Percentiles rank a stretch among this genome's conserved stretches.
Evolutionary conservation across 2,888 invertebrate species (phyloP).

Genomic region (Entomobrya proxima): DNA sequence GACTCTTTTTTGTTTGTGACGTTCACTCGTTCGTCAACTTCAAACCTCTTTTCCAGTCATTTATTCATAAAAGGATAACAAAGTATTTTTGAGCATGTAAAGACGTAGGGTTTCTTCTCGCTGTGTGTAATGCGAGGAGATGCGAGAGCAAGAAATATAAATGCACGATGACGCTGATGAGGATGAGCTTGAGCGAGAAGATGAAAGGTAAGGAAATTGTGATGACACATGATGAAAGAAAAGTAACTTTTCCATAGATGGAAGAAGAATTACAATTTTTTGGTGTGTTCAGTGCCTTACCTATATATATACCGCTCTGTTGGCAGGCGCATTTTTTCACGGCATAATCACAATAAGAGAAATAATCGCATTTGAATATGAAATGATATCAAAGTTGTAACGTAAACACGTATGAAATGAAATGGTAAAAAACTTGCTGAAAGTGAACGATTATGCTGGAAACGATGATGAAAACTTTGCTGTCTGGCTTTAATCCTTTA

Average conservation of each 20-base stretch:
- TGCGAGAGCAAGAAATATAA: background rate
- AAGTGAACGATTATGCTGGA: conserved; percentile 32
- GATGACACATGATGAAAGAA: conserved; percentile 41
- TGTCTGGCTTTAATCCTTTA: background rate
- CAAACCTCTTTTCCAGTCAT: conserved; percentile 40
- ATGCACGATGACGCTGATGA: background rate
- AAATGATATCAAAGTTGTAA: background rate
- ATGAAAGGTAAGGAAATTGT: conserved; percentile 34
- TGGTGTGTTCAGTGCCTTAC: background rate
- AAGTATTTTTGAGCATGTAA: background rate
- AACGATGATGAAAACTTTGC: background rate
- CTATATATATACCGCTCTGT: background rate
- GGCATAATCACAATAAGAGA: conserved; percentile 18
- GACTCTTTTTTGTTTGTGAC: background rate
- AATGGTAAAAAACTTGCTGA: background rate
- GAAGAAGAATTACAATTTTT: conserved; percentile 28
- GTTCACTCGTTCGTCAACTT: conserved; percentile 32
- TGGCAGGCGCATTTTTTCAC: background rate
- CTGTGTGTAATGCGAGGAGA: conserved; percentile 9
- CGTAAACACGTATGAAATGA: background rate
- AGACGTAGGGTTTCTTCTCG: background rate
- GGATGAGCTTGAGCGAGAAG: conserved; percentile 21
- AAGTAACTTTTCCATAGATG: conserved; percentile 28
- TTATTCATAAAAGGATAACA: conserved; percentile 15
- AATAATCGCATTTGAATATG: conserved; percentile 43